Evolutionary conservation across 2,888 invertebrate species (phyloP), one percentile per base, ranked within the genome.

Genomic region (Campoplex capitator): DNA sequence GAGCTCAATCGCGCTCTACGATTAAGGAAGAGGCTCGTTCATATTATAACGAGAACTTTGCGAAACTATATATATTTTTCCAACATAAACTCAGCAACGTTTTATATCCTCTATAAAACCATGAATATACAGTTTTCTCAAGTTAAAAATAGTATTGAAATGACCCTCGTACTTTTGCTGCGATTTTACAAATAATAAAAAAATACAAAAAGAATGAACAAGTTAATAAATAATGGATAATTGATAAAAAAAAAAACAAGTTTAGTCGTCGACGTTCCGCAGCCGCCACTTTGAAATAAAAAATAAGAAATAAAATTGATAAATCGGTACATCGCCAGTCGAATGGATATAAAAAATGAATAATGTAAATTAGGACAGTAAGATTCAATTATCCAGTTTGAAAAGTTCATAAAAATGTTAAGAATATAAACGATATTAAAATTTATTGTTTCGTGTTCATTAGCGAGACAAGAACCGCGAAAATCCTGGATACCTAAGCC

Each of bases 21-120:
- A 42, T 65, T 67, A 71, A 62, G 80, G 58, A 32, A 80, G 58
- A 38, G 70, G 56, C 32, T 56, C 70, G 56, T 70, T 79, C 23
- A 67, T 62, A 35, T 62, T 51, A 38, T 65, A 79, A 81, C 74
- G 81, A 81, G 81, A 74, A 45, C 45, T 81, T 81, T 74, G 38
- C 81, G 11, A 65, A 35, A 51, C 51, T 18, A 18, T 65, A 74
- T 81, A 18, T 65, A 74, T 81, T 80, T 45, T 58, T 65, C 18
- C 32, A 51, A 42, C 78, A 58, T 81, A 58, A 74, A 82, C n/a
- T 83, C 75, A 65, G 75, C 74, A 65, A 79, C 35, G 23, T 38
- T 45, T 51, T 11, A 54, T 45, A 45, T 42, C 62, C 16, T 32
- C 62, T 32, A 51, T 73, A 13, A 23, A 23, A 54, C 35, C 48